Conservation (phyloP, 2,888 invertebrate species). For the Caenorhabditis angaria region DNA sequence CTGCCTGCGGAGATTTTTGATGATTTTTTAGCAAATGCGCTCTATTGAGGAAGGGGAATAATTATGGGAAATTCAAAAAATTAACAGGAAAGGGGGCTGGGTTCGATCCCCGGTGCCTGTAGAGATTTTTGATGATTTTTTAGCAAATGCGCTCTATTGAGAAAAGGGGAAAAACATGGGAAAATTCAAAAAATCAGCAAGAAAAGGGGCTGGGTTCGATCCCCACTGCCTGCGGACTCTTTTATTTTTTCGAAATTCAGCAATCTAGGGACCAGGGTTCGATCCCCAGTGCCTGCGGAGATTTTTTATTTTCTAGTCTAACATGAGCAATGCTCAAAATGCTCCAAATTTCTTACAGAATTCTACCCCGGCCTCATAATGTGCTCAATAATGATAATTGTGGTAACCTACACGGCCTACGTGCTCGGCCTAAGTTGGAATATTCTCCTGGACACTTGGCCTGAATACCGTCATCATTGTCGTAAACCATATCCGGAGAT, state of each 20-base stretch:
- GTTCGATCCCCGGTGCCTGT: too few species aligned
- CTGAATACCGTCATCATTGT: constrained; percentile 60
- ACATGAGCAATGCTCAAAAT: neutral
- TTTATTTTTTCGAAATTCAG: too few species aligned
- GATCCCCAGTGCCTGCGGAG: too few species aligned
- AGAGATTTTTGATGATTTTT: too few species aligned
- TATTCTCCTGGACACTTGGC: constrained; percentile 59
- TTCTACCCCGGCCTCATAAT: constrained; percentile 54
- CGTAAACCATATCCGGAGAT: constrained; percentile 69
- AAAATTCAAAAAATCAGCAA: too few species aligned
- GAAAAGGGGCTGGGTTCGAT: too few species aligned
- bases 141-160: too few species aligned
- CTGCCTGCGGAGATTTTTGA: too few species aligned
- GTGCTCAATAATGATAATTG: constrained; percentile 54
- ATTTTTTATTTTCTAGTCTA: neutral
- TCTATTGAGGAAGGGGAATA: neutral
- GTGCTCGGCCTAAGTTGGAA: constrained; percentile 62
- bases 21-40: too few species aligned
- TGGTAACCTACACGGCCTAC: constrained; percentile 57
- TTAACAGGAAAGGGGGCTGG: neutral
- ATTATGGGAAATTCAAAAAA: neutral
- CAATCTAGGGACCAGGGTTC: neutral
- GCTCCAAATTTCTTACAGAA: constrained; percentile 30
- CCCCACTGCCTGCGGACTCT: too few species aligned
- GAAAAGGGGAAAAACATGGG: too few species aligned